phyloP scores from a whole-genome alignment of 2,888 invertebrate genomes.

The Drosophila cracens region DNA sequence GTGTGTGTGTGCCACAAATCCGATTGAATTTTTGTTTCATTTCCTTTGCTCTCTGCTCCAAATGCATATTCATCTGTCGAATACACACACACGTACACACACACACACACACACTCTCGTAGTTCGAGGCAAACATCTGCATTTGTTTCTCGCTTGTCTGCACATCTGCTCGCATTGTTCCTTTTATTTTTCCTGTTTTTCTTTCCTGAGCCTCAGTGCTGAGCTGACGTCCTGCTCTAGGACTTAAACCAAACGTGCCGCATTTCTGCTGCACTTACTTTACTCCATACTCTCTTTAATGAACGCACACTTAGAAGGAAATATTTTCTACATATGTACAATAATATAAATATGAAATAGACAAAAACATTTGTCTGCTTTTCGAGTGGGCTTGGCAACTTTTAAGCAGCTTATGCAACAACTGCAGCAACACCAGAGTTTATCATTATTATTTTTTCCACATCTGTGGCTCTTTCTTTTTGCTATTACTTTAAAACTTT shows the following conservation, averaged over 20 bases:
- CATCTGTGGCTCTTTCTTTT: not conserved
- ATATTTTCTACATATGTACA: constrained; percentile 15
- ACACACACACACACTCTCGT: constrained; percentile 8
- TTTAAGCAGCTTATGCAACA: constrained; percentile 67
- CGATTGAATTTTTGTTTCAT: constrained; percentile 76
- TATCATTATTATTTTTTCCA: not conserved
- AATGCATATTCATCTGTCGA: constrained; percentile 67
- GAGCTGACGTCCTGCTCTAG: constrained; percentile 37
- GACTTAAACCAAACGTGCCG: constrained; percentile 62
- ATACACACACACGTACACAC: constrained; percentile 32
- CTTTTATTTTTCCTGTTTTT: constrained; percentile 36
- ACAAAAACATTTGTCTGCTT: constrained; percentile 39
- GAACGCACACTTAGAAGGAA: constrained; percentile 19
- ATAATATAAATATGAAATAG: constrained; percentile 22
- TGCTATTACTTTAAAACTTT: constrained; percentile 46
- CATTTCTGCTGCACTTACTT: constrained; percentile 47
- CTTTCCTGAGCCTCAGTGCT: constrained; percentile 26
- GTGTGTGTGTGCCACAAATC: constrained; percentile 58
- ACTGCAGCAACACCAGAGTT: constrained; percentile 9
- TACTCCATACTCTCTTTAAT: constrained; percentile 14
- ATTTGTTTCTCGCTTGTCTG: constrained; percentile 57
- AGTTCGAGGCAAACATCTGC: constrained; percentile 64
- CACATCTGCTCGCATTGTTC: constrained; percentile 77
- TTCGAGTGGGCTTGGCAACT: constrained; percentile 13
- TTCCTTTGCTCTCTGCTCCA: constrained; percentile 54